A percentile compares a stretch with the other conserved stretches of the same genome.
Evolutionary conservation across 2,888 invertebrate species (phyloP).

Genomic region (Willowsia nigromaculata): DNA sequence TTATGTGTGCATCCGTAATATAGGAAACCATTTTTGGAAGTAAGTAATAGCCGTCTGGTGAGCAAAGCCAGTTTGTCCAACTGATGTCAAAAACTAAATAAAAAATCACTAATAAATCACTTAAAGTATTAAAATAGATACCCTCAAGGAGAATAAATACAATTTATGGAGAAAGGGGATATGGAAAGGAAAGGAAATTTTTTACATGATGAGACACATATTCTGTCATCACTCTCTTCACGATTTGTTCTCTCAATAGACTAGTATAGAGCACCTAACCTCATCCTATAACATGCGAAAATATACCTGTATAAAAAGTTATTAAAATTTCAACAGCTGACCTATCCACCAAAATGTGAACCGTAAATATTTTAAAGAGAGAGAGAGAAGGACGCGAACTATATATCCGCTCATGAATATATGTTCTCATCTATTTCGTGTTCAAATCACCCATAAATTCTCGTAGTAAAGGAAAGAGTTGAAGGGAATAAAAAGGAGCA

Average conservation of each 20-base stretch:
- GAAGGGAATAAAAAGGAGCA: conserved; percentile 10
- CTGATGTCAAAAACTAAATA: conserved; percentile 28
- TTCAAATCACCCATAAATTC: conserved; percentile 42
- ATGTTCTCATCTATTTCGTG: conserved; percentile 1
- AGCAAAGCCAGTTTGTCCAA: conserved; percentile 20
- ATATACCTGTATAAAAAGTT: not conserved
- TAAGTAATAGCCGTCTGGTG: not conserved
- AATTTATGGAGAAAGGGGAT: not conserved
- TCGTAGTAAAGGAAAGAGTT: not conserved
- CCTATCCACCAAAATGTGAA: not conserved
- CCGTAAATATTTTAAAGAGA: not conserved
- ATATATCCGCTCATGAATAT: not conserved
- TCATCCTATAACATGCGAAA: not conserved
- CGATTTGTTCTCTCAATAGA: not conserved
- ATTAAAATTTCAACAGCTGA: not conserved
- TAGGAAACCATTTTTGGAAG: not conserved
- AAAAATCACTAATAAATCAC: conserved; percentile 52
- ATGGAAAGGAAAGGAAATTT: not conserved
- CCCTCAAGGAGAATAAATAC: conserved; percentile 8
- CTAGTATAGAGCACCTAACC: not conserved
- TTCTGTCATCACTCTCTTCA: not conserved
- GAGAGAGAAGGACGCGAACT: not conserved
- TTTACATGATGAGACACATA: not conserved
- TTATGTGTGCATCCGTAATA: not conserved
- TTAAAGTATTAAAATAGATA: conserved; percentile 34